Evolutionary conservation across 2,888 invertebrate species (phyloP), one percentile per base, ranked within the genome.

Genomic region (Lypha dubia): DNA sequence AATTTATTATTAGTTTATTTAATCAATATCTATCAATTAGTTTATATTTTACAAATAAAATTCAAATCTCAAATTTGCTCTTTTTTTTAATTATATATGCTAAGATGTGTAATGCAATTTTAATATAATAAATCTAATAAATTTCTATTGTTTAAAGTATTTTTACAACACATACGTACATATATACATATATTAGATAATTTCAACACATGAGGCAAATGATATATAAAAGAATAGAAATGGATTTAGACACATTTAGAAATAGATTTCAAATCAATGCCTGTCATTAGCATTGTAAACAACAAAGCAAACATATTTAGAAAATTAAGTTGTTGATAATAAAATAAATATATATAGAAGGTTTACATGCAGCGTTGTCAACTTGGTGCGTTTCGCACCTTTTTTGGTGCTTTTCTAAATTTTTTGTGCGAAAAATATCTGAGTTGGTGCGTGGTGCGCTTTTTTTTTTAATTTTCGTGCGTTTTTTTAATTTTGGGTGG

Each of bases 201-300:
- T 67, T 38, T 38, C 24, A 63, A 65, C 13, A 53, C 17, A 46
- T 53, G 11, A 38, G 24, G 9, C 7, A 49, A 60, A 49, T 60
- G 11, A 5, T 6, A 51, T 15, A 41, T n/a, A 65, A 70, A 49
- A 38, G 51, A 60, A 51, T 41, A 62, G 35, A 63, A 32, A 35
- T 62, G 28, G 3, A 73, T 20, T 53, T 22, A 58, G 63, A 58
- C 51, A 56, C 38, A 56, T 46, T n/a, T 44, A 73, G 71, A 75
- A 80, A 81, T 67, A 77, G 46, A 60, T 79, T 73, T 79, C 75
- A 79, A 86, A 79, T 83, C 77, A 82, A 63, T 65, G 79, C 74
- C 79, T 83, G 74, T 79, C 73, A 84, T 77, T 84, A 77, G 49
- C 77, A 80, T 73, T 73, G 84, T 77, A 71, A 81, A 68, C 58